Evolutionary conservation across 2,113 vertebrate genomes (phyloP), one percentile per base, ranked within the genome.

Genomic region (Notothenia rossii): DNA sequence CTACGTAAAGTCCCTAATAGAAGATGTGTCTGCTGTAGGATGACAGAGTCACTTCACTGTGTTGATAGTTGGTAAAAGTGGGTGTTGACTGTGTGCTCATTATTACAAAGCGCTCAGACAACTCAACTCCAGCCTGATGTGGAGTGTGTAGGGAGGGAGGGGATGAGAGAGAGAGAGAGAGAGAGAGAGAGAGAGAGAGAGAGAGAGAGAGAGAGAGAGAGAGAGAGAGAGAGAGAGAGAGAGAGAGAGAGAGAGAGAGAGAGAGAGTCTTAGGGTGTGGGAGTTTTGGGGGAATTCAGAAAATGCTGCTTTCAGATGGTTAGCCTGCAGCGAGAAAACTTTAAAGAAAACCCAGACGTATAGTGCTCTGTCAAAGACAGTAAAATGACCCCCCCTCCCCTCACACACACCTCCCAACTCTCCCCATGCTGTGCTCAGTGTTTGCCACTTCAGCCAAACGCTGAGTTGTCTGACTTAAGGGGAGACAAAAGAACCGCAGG

Each of bases 281-380:
- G 94, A 94, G 93, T 95, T 94, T 93, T 90, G 88, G 93, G 94
- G 94, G 93, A 94, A 94, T 95, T 95, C 93, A 94, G 93, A 94
- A 92, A 94, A 94, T 94, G 93, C 79, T 90, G 87, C 76, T 81
- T 87, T 91, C 84, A 71, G 82, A 85, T 66, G 71, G 33, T 87
- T 70, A 33, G 62, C 64, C 36, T 51, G 64, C 75, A 72, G 75
- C 70, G 45, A 84, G 75, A 75, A 60, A 40, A 68, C 29, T 75
- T 14, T 18, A 59, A 58, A 65, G 55, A 80, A 29, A 84, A 65
- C 68, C 48, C 46, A 74, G 25, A 43, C 46, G 9, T 7, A 29
- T 70, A 65, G 72, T 77, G 79, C 22, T 29, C 53, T 15, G 43
- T 69, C 62, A 76, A 56, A 49, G 61, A 69, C 68, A 71, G 18